A percentile compares a stretch with the other conserved stretches of the same genome.
Conservation (phyloP, 1,140 invertebrate genomes). For the Drosophila burlai region DNA sequence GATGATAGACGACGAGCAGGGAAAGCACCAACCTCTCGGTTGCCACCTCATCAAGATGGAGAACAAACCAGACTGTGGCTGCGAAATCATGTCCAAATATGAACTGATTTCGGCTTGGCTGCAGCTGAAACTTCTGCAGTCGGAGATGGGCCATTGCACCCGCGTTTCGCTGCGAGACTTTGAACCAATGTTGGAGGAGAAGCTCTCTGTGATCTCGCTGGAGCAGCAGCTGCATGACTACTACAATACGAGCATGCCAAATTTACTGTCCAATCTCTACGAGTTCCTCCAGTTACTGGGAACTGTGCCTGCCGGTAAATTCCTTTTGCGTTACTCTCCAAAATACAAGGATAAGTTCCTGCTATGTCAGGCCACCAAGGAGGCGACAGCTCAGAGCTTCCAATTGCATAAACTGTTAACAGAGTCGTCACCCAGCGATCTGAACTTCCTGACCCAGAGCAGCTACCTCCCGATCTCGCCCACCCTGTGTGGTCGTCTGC, state of each 20-base stretch:
- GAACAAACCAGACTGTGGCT: constrained; percentile 75
- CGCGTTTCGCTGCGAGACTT: constrained; percentile 59
- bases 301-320: constrained; percentile 51
- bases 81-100: constrained; percentile 74
- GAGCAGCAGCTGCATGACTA: constrained; percentile 58
- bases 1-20: constrained; percentile 18
- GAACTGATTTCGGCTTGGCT: constrained; percentile 72
- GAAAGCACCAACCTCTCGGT: constrained; percentile 34
- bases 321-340: constrained; percentile 61
- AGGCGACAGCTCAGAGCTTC: constrained; percentile 48
- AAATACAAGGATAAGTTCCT: constrained; percentile 71
- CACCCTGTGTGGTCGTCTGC: constrained; percentile 59
- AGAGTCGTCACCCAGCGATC: constrained; percentile 29
- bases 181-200: constrained; percentile 51
- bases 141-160: constrained; percentile 40
- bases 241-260: constrained; percentile 52
- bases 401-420: constrained; percentile 46
- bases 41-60: constrained; percentile 69
- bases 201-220: constrained; percentile 38
- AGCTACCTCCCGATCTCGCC: constrained; percentile 61
- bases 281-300: constrained; percentile 68
- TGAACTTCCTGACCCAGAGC: constrained; percentile 55
- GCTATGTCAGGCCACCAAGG: constrained; percentile 50
- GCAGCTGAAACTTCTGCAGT: constrained; percentile 59
- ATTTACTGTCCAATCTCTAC: constrained; percentile 54